Base-by-base conservation (phyloP, 2,888 invertebrate genomes). In the Acanthacorydalis orientalis region DNA sequence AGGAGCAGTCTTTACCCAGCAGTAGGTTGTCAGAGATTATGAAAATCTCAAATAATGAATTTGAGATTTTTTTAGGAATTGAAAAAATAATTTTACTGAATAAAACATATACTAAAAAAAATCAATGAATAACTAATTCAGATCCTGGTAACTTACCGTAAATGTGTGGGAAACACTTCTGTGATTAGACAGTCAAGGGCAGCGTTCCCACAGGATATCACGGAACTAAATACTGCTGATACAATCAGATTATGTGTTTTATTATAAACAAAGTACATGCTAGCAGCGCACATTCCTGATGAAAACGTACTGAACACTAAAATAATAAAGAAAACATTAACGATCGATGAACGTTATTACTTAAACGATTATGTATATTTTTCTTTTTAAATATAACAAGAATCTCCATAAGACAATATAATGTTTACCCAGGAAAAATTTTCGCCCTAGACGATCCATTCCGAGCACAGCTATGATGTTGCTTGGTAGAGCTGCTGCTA, bases 141-240 rank as follows among this genome's bases (percentile, higher is more conserved):
- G 11, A n/a, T 11, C 8, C 4, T 35, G n/a, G 4, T 35, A 9
- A 44, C 15, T 45, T 68, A 84, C 85, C 89, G 78, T 59, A 92
- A 73, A 67, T 87, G 82, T 39, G 92, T 92, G 34, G 92, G 92
- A 64, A 91, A 92, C 51, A 92, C 84, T 70, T 93, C 93, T 23
- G 89, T 89, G 60, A 88, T 87, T 55, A 93, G 77, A 62, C 92
- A 92, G 70, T 91, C 91, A 52, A 92, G 72, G 4, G 91, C 86
- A 46, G 88, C 88, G 66, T 88, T 88, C 52, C 88, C 88, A 63
- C 87, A 88, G 48, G 87, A 87, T 55, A 88, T 88, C 49, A 87
- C 86, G 45, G 86, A 85, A 61, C 86, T 87, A 68, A 88, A 88
- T 58, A 86, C 74, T 49, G 88, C 87, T 57, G 86, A 83, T 42